A percentile compares a stretch with the other conserved stretches of the same genome.
phyloP scores from a whole-genome alignment of 2,797 vertebrate genomes.

The Momotus momota region DNA sequence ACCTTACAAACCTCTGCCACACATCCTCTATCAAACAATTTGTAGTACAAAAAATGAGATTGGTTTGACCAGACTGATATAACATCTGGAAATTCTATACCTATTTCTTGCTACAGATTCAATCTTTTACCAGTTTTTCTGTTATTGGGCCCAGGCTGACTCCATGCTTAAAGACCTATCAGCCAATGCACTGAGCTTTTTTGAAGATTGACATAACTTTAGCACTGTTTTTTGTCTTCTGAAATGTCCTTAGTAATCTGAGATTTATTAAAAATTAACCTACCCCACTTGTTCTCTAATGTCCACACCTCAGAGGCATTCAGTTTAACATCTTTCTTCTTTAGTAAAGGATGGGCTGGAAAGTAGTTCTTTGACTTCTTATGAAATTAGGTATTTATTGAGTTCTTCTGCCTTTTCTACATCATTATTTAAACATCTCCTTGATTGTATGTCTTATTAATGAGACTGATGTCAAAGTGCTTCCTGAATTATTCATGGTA shows the following conservation, averaged over 20 bases:
- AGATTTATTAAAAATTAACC: constrained; percentile 57
- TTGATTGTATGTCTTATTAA: constrained; percentile 58
- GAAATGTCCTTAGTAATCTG: not conserved
- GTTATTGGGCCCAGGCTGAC: not conserved
- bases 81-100: not conserved
- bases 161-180: not conserved
- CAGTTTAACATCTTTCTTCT: constrained; percentile 28
- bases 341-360: not conserved
- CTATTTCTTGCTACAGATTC: not conserved
- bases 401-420: constrained; percentile 49
- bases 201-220: not conserved
- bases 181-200: not conserved
- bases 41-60: not conserved
- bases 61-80: not conserved
- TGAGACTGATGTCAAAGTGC: constrained; percentile 52
- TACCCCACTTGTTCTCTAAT: constrained; percentile 25
- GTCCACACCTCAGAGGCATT: constrained; percentile 5
- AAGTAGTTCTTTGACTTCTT: constrained; percentile 28
- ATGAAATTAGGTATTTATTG: constrained; percentile 66
- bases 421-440: constrained; percentile 59
- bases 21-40: constrained; percentile 19
- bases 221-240: not conserved
- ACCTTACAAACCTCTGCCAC: not conserved
- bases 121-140: not conserved
- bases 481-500: constrained; percentile 61